Conservation (phyloP, 2,888 invertebrate species). For the Pelosia muscerda region DNA sequence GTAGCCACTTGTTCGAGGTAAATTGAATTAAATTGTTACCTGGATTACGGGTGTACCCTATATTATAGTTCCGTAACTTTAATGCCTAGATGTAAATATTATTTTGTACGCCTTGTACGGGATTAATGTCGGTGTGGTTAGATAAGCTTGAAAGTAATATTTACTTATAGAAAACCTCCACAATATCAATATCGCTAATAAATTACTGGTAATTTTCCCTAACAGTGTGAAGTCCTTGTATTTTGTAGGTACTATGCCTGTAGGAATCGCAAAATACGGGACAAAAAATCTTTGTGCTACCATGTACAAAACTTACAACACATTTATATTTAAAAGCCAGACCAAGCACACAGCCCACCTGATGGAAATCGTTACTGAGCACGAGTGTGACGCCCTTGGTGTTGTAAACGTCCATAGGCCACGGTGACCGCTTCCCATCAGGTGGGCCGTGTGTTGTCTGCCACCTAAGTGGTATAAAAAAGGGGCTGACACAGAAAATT, state of each 20-base stretch:
- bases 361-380: too few species aligned
- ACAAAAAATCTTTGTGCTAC: too few species aligned
- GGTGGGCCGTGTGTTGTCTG: too few species aligned
- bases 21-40: slow-evolving; percentile 51
- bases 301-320: too few species aligned
- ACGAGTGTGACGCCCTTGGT: too few species aligned
- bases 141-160: not conserved
- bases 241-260: not conserved
- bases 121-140: not conserved
- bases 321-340: too few species aligned
- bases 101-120: slow-evolving; percentile 11
- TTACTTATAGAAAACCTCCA: not conserved
- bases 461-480: too few species aligned
- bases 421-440: too few species aligned
- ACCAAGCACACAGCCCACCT: too few species aligned
- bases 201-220: not conserved
- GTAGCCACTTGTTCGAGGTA: slow-evolving; percentile 42
- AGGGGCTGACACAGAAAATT: too few species aligned
- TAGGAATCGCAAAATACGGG: not conserved
- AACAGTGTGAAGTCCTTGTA: not conserved
- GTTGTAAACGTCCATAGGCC: too few species aligned
- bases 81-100: slow-evolving; percentile 32
- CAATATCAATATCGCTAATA: too few species aligned
- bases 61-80: slow-evolving; percentile 33
- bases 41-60: slow-evolving; percentile 26